phyloP scores from a whole-genome alignment of 2,797 vertebrate genomes.

The Crypturellus tataupa region DNA sequence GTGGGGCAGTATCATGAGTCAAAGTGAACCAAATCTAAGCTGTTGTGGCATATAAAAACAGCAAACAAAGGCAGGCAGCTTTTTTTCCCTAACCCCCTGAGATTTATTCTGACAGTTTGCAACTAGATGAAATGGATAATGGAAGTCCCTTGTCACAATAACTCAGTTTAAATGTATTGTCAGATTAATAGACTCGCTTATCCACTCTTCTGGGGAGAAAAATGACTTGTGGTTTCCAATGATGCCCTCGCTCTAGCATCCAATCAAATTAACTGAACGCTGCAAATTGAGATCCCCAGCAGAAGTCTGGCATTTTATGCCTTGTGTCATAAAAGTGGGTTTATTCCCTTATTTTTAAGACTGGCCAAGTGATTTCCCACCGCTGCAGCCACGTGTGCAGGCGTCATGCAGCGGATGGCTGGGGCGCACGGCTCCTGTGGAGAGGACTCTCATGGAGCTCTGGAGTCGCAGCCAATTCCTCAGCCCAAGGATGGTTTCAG shows the following conservation, averaged over 20 bases:
- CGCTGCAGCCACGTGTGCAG: background rate
- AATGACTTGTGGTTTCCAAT: constrained; percentile 42
- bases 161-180: constrained; percentile 69
- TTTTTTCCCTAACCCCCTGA: constrained; percentile 34
- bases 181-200: constrained; percentile 73
- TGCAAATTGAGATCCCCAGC: background rate
- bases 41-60: constrained; percentile 60
- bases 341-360: background rate
- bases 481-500: too few relatives aligned
- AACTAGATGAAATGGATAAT: constrained; percentile 72
- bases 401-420: background rate
- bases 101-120: constrained; percentile 76
- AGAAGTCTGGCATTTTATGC: background rate
- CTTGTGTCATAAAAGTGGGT: background rate
- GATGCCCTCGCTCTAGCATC: constrained; percentile 28
- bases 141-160: constrained; percentile 74
- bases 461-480: too few relatives aligned
- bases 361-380: background rate
- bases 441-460: too few relatives aligned
- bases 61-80: constrained; percentile 66
- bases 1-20: background rate
- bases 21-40: constrained; percentile 54
- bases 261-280: constrained; percentile 15
- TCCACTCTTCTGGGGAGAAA: constrained; percentile 41
- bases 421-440: too few relatives aligned